Base-by-base conservation (phyloP, 2,797 vertebrate genomes). In the Leuciscus waleckii region DNA sequence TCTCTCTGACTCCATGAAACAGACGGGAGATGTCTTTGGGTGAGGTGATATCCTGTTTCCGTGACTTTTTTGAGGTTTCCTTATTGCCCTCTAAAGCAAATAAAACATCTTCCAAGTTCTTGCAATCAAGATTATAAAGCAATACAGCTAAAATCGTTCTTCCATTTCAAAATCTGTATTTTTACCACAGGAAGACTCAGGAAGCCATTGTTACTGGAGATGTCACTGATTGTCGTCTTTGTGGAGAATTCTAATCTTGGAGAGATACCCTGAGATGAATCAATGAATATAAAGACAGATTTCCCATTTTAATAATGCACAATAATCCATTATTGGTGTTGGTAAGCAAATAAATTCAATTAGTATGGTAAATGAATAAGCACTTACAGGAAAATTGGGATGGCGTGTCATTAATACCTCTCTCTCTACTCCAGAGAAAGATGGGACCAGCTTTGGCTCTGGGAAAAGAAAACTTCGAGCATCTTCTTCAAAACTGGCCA, bases 241-340 rank as follows among this genome's bases (percentile, higher is more conserved):
- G 95, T 96, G 85, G 94, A 96, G 91, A 97, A 97, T 82, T 97
- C 96, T 88, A 97, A 85, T 92, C 95, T 95, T 63, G 96, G 96
- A 91, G 94, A 93, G 89, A 97, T 96, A 67, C 95, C 95, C 96
- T 97, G 89, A 0, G 41, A 79, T 32, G 11, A 67, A 85, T 56
- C 10, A 89, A 79, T 35, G 58, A 17, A 46, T 39, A 79, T 29
- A n/a, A 77, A 61, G n/a, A 26, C 54, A n/a, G 14, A 10, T 77
- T 39, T 26, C 21, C 51, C 4, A n/a, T 2, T 54, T n/a, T 75
- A 29, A 56, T 46, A 26, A 69, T n/a, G 26, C 46, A 65, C 16
- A 54, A 14, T 46, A 63, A 82, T 23, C 4, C 7, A 39, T n/a
- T 41, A n/a, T 2, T 46, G 14, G 19, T 37, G 54, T n/a, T 10